Base-by-base conservation (phyloP, 2,888 invertebrate genomes). In the Microctonus hyperodae region DNA sequence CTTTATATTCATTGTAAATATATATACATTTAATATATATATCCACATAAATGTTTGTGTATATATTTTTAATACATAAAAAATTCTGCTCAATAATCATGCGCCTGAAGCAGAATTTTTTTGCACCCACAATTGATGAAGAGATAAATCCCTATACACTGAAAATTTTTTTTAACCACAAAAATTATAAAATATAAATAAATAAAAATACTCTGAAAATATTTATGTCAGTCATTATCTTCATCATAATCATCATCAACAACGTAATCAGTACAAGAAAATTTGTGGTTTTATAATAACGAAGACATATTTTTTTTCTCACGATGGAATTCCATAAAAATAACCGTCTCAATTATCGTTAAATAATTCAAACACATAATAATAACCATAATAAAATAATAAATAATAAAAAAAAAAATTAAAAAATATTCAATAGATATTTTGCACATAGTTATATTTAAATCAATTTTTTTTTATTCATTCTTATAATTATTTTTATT, bases 91-190 rank as follows among this genome's bases (percentile, higher is more conserved):
- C 7, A 16, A 44, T 16, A 44, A 44, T n/a, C n/a, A n/a, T n/a
- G n/a, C 44, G 44, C 20, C 9, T 9, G 44, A 7, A 44, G 44
- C 20, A 44, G 20, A 44, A 44, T 44, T 44, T 44, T 44, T 44
- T 44, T 44, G 44, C 44, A 44, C n/a, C 16, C 44, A 44, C 44
- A 44, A 44, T 16, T 44, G 44, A 44, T 44, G 44, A 44, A 16
- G 44, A 44, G 44, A 44, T 44, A 44, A 16, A 44, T 16, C n/a
- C n/a, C n/a, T 16, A 44, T 16, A 44, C 44, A 44, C n/a, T 44
- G 6, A 44, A 44, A 6, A 44, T 44, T 44, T 44, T 44, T 44
- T 44, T 44, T 7, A 20, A 44, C 44, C 44, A 7, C 7, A 37
- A 37, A 16, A 1, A 20, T n/a, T 1, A 35, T 9, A 10, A 35